These are phyloP conservation scores for Xanthorhoe spadicearia DNA, from an alignment of 2,888 invertebrate species.

Conservation along the genomic window DNA sequence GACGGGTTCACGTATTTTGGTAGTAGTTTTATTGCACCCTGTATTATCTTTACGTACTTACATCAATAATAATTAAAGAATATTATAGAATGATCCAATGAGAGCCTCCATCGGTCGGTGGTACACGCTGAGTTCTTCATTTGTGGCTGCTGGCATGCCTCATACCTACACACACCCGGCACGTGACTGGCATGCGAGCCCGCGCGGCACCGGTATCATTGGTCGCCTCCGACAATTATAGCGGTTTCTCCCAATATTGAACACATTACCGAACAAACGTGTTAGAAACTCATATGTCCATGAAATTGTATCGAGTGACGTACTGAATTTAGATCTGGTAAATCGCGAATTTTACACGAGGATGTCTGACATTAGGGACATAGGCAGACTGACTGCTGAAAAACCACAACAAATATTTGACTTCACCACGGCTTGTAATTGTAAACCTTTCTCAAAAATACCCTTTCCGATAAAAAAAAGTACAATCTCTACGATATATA, in stretches of 20 bases:
- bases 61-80: background rate
- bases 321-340: conserved; percentile 24
- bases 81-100: background rate
- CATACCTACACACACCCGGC: conserved; percentile 68
- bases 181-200: conserved; percentile 66
- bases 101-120: conserved; percentile 24
- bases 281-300: conserved; percentile 33
- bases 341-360: conserved; percentile 18
- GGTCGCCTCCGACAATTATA: conserved; percentile 51
- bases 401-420: conserved; percentile 23
- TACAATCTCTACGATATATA: conserved; percentile 48
- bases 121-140: conserved; percentile 57
- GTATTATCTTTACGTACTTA: background rate
- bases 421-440: conserved; percentile 6
- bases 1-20: too few relatives aligned
- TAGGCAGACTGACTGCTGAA: conserved; percentile 6
- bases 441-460: conserved; percentile 17
- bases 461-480: conserved; percentile 37
- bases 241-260: conserved; percentile 42
- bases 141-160: conserved; percentile 66
- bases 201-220: conserved; percentile 43
- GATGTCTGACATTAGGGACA: background rate
- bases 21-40: too few relatives aligned
- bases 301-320: conserved; percentile 32
- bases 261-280: conserved; percentile 33